A percentile compares a stretch with the other conserved stretches of the same genome.
Evolutionary conservation across 2,888 invertebrate genomes (phyloP).

Genomic region (Epinotia ramella): DNA sequence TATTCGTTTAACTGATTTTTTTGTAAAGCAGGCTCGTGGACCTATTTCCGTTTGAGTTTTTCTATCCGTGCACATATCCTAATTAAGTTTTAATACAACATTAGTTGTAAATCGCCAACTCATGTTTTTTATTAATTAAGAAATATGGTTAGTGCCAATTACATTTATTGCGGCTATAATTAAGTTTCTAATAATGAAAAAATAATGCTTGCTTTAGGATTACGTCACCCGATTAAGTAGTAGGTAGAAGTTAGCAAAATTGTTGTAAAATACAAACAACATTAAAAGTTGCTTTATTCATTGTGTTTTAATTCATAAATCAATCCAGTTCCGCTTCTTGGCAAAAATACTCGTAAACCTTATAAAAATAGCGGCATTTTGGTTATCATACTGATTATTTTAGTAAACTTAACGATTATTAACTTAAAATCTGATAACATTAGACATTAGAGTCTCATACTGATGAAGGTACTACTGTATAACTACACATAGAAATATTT

Average conservation of each 20-base stretch:
- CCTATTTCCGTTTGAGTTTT: slow-evolving; percentile 23
- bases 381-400: too few species aligned
- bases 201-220: slow-evolving; percentile 7
- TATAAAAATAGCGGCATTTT: too few species aligned
- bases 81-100: slow-evolving; percentile 17
- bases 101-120: neutral
- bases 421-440: too few species aligned
- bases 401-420: too few species aligned
- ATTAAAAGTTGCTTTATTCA: neutral
- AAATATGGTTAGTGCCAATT: neutral
- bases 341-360: neutral
- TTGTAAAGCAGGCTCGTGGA: neutral
- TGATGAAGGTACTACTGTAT: too few species aligned
- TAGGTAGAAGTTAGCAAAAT: neutral
- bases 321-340: neutral
- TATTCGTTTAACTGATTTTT: neutral
- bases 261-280: neutral
- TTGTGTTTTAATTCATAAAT: neutral
- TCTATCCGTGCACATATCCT: slow-evolving; percentile 21
- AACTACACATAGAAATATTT: too few species aligned
- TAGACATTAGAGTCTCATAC: too few species aligned
- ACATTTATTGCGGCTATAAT: slow-evolving; percentile 10
- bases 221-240: neutral
- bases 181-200: slow-evolving; percentile 15
- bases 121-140: slow-evolving; percentile 1